phyloP scores from a whole-genome alignment of 2,113 vertebrate species.

The Macquaria ambigua region DNA sequence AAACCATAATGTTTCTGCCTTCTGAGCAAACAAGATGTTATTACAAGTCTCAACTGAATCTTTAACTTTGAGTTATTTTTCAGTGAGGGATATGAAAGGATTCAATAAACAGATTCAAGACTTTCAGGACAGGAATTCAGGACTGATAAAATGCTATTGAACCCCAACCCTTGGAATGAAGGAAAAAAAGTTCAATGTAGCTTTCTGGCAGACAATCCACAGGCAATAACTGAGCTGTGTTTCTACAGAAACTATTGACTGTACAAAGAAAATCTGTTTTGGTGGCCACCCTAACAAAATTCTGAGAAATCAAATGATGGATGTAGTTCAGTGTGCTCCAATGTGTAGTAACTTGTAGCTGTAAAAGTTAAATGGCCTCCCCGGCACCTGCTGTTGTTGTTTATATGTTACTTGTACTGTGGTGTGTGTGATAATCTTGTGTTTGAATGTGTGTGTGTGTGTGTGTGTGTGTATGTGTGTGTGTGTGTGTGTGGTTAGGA shows the following conservation, averaged over 20 bases:
- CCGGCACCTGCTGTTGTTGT: constrained; percentile 28
- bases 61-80: neutral
- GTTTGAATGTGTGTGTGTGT: neutral
- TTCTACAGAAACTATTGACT: neutral
- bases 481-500: neutral
- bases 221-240: neutral
- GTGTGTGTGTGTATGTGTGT: neutral
- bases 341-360: neutral
- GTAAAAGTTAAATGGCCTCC: constrained; percentile 33
- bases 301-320: neutral
- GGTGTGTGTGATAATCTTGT: neutral
- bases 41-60: neutral
- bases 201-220: neutral
- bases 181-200: neutral
- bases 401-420: neutral
- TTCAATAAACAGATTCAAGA: too few species aligned
- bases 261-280: neutral
- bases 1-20: neutral
- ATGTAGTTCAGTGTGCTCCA: neutral
- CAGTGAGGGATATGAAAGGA: neutral
- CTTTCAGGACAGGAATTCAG: neutral
- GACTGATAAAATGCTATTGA: neutral
- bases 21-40: neutral
- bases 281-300: neutral
- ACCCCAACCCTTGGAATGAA: neutral